Evolutionary conservation across 2,113 vertebrate genomes (phyloP).

Genomic region (Amia ocellicauda): DNA sequence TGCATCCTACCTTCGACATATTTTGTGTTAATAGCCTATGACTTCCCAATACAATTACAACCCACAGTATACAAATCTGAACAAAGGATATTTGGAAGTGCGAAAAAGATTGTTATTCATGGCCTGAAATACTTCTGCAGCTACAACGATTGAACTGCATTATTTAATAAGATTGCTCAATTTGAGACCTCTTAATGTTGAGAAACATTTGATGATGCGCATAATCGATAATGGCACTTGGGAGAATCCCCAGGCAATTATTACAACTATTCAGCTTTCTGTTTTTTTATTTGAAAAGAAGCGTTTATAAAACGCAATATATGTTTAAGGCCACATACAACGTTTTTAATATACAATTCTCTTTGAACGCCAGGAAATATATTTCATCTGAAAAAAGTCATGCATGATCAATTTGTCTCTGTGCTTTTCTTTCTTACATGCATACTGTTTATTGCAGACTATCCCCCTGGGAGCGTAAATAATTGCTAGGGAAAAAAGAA

Average conservation of each 20-base stretch:
- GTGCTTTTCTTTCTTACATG: constrained; percentile 5
- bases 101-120: too few relatives aligned
- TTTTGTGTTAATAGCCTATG: too few relatives aligned
- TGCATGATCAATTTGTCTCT: constrained; percentile 9
- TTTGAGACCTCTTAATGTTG: background rate
- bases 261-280: constrained; percentile 19
- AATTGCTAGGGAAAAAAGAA: constrained; percentile 36
- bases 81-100: too few relatives aligned
- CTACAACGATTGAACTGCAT: background rate
- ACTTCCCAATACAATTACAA: too few relatives aligned
- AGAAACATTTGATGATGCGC: constrained; percentile 10
- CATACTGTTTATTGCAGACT: constrained; percentile 36
- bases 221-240: background rate
- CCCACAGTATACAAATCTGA: too few relatives aligned
- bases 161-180: background rate
- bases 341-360: constrained; percentile 52
- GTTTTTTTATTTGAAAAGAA: constrained; percentile 39
- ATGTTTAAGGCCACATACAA: constrained; percentile 31
- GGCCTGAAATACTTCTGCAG: background rate
- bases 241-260: background rate
- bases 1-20: too few relatives aligned
- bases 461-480: constrained; percentile 42
- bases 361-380: constrained; percentile 45
- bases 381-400: constrained; percentile 9
- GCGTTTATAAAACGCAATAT: background rate